Base-by-base conservation (phyloP, 2,113 vertebrate genomes). In the Pithys albifrons region DNA sequence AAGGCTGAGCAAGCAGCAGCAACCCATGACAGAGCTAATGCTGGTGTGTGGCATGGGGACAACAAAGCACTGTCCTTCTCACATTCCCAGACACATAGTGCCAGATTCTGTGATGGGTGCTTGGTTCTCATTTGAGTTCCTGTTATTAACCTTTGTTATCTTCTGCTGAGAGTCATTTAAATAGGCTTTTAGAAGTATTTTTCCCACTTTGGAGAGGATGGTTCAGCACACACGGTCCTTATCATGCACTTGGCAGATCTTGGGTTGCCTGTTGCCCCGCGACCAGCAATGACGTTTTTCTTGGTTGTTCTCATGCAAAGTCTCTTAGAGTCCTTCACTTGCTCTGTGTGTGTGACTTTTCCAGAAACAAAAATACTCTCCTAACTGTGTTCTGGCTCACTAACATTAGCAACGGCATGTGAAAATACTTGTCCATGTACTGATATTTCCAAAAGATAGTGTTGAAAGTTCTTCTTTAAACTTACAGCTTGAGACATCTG, bases 1-100 rank as follows among this genome's bases (percentile, higher is more conserved):
- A 67, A 69, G 70, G 85, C 94, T 89, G 89, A 83, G 91, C 87
- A 70, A 87, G 93, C 79, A 89, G 89, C 94, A 96, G 91, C 82
- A 91, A 49, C 89, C 91, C 27, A 11, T 88, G 91, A 88, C 93
- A 48, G 71, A 70, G 84, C 93, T 58, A n/a, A 43, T 0, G 14
- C 78, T 85, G 71, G 35, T 49, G 70, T 76, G 96, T 81, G 87
- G 72, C 57, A 54, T 4, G 29, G 84, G 62, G 91, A 93, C 89
- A 79, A 51, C 71, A 39, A 1, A 61, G 19, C 41, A 1, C 51
- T 67, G 75, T 80, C 90, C 85, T 92, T 10, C 71, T 92, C 51
- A 12, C 6, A 20, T 92, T 90, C 88, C 72, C 46, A 62, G 19
- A 4, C 1, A 1, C 58, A 0, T 22, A 29, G 51, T 46, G 58